Evolutionary conservation across 2,888 invertebrate genomes (phyloP).

Genomic region (Noctuana brunneofusca): DNA sequence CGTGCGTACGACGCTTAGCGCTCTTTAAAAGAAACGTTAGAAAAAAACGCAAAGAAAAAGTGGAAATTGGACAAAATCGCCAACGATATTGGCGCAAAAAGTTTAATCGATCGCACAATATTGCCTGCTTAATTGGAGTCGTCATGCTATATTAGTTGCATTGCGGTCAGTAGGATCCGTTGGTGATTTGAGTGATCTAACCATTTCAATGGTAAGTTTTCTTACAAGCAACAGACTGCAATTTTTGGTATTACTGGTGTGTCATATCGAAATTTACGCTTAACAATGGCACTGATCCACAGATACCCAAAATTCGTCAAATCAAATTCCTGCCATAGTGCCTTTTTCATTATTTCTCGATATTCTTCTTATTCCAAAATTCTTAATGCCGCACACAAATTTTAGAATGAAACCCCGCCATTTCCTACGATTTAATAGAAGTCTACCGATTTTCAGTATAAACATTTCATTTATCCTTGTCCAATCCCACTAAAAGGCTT

Average conservation of each 20-base stretch:
- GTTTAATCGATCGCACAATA: conserved; percentile 18
- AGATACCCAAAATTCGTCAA: too few species aligned
- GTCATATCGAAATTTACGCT: too few species aligned
- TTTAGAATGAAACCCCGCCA: background rate
- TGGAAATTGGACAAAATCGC: conserved; percentile 14
- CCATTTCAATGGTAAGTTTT: background rate
- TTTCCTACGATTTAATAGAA: background rate
- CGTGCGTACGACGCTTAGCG: conserved; percentile 9
- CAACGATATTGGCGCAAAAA: conserved; percentile 18
- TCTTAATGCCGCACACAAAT: background rate
- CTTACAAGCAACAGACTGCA: background rate
- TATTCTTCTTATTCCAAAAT: background rate
- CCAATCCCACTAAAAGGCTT: conserved; percentile 13
- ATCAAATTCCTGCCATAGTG: too few species aligned
- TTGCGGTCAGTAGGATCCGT: background rate
- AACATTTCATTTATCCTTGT: conserved; percentile 15
- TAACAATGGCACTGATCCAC: too few species aligned
- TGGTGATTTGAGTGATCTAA: background rate
- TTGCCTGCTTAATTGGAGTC: conserved; percentile 17
- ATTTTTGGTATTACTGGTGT: background rate
- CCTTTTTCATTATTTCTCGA: too few species aligned
- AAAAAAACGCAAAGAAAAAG: conserved; percentile 10
- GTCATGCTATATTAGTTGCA: conserved; percentile 7
- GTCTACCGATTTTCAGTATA: conserved; percentile 15
- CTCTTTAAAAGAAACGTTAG: background rate